phyloP scores from a whole-genome alignment of 2,797 vertebrate species.

The Siniperca obscura region DNA sequence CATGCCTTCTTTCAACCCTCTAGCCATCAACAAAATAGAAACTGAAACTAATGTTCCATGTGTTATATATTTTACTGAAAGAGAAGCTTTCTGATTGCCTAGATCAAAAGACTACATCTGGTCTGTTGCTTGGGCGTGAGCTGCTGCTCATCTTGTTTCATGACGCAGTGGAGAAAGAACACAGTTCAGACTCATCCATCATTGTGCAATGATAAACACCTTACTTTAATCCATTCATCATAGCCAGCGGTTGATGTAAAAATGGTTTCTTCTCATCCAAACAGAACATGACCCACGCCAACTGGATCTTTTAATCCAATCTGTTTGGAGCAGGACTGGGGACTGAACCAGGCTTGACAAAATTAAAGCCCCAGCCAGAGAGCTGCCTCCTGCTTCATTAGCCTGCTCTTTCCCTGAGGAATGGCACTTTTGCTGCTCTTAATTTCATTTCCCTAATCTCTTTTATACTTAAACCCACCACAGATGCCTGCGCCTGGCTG shows the following conservation, averaged over 20 bases:
- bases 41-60: constrained; percentile 16
- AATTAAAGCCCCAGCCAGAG: constrained; percentile 65
- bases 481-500: constrained; percentile 27
- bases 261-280: constrained; percentile 51
- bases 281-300: constrained; percentile 56
- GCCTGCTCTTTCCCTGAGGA: constrained; percentile 46
- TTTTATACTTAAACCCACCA: constrained; percentile 59
- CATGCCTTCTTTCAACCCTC: not conserved
- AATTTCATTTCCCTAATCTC: constrained; percentile 75
- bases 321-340: constrained; percentile 50
- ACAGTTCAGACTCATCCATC: constrained; percentile 54
- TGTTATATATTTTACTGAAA: constrained; percentile 12
- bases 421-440: constrained; percentile 61
- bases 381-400: constrained; percentile 67
- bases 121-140: constrained; percentile 11
- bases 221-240: constrained; percentile 60
- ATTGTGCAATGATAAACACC: constrained; percentile 34
- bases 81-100: not conserved
- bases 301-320: constrained; percentile 72
- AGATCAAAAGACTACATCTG: constrained; percentile 47
- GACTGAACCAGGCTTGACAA: constrained; percentile 60
- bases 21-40: constrained; percentile 34
- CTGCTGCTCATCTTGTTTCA: constrained; percentile 28
- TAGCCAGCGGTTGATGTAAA: constrained; percentile 20
- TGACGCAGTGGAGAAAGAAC: constrained; percentile 2